These are phyloP conservation scores for Lumbricus terrestris DNA, from an alignment of 2,888 invertebrate species.

Conservation along the genomic window DNA sequence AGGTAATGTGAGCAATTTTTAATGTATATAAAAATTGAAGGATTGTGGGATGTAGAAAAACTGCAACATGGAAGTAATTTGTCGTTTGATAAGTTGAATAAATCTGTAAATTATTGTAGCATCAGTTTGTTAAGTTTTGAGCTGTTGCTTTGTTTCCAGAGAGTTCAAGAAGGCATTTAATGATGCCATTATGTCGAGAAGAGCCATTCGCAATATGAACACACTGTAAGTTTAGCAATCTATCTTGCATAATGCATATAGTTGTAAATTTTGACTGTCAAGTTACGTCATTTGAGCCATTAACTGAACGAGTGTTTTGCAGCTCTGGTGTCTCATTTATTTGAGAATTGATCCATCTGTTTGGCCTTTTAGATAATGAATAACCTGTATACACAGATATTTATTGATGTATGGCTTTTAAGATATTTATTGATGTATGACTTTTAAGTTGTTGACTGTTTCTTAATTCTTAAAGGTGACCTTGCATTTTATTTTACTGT, in stretches of 20 bases:
- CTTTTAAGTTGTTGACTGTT: too few relatives aligned
- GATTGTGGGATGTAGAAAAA: not conserved
- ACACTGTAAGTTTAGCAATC: slow-evolving; percentile 68
- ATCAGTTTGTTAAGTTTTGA: not conserved
- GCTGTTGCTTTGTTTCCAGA: slow-evolving; percentile 61
- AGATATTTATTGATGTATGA: too few relatives aligned
- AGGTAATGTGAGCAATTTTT: not conserved
- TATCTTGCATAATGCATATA: not conserved
- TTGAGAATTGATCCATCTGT: too few relatives aligned
- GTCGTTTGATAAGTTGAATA: not conserved
- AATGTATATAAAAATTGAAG: not conserved
- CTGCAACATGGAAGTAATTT: too few relatives aligned
- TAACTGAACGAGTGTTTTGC: too few relatives aligned
- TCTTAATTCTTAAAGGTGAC: too few relatives aligned
- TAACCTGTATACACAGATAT: too few relatives aligned
- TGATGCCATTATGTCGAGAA: slow-evolving; percentile 91
- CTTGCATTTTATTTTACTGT: too few relatives aligned
- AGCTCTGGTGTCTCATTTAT: too few relatives aligned
- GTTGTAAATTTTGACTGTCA: not conserved
- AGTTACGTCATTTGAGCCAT: not conserved
- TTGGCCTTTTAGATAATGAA: too few relatives aligned
- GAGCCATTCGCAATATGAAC: slow-evolving; percentile 97
- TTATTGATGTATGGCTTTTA: too few relatives aligned
- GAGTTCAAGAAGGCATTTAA: slow-evolving; percentile 87
- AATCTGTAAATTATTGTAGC: not conserved